A percentile compares a stretch with the other conserved stretches of the same genome.
These are phyloP conservation scores for Octodon degus DNA, from an alignment of 2,113 vertebrate species.

Conservation along the genomic window DNA sequence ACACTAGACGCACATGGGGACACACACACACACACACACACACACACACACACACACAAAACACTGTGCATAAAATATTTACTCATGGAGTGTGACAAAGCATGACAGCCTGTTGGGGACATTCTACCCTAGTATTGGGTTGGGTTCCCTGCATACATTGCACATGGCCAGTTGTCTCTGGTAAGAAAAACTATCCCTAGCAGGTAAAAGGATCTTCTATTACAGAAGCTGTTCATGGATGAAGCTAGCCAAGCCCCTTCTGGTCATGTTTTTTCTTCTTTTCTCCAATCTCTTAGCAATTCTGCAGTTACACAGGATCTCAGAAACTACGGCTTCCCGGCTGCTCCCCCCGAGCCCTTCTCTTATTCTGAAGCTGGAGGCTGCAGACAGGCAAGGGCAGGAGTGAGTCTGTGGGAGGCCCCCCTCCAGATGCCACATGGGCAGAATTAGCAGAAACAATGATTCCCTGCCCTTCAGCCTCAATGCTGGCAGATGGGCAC, in stretches of 20 bases:
- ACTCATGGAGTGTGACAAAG: background rate
- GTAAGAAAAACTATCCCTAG: background rate
- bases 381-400: background rate
- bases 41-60: background rate
- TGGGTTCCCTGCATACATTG: background rate
- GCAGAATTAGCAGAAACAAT: background rate
- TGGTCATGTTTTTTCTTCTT: background rate
- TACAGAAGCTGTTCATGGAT: background rate
- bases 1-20: background rate
- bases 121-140: background rate
- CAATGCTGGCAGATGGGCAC: background rate
- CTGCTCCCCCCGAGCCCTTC: background rate
- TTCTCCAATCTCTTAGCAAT: background rate
- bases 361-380: background rate
- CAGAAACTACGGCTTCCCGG: background rate
- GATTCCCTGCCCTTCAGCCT: background rate
- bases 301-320: background rate
- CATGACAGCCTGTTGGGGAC: background rate
- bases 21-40: background rate
- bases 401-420: accelerated
- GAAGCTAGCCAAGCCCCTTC: background rate
- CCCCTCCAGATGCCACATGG: background rate
- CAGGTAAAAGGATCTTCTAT: background rate
- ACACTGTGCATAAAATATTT: background rate
- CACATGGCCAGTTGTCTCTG: too few species aligned